Conservation (phyloP, 2,797 vertebrate genomes). For the Falco columbarius region DNA sequence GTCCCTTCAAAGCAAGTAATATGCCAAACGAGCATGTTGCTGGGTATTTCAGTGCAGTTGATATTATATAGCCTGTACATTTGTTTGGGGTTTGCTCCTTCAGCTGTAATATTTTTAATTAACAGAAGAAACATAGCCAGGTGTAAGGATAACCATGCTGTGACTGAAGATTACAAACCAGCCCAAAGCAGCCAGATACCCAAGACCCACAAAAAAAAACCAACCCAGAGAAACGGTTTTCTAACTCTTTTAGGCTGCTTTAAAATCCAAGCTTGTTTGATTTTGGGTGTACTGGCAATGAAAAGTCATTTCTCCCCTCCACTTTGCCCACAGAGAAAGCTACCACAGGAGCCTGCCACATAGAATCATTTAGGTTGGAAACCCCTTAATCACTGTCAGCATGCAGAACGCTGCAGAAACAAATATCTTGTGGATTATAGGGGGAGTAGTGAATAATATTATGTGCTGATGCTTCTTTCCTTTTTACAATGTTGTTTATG, state of each 20-base stretch:
- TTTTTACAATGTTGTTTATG: background rate
- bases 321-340: background rate
- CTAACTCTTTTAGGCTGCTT: background rate
- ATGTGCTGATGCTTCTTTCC: background rate
- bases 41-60: background rate
- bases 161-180: background rate
- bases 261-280: background rate
- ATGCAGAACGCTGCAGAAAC: conserved; percentile 10
- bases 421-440: background rate
- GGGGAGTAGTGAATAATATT: background rate
- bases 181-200: background rate
- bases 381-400: conserved; percentile 34
- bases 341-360: background rate
- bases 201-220: background rate
- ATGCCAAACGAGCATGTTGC: fast-evolving
- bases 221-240: background rate
- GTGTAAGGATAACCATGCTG: background rate
- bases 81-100: background rate
- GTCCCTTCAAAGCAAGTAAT: background rate
- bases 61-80: background rate
- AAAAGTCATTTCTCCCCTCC: background rate
- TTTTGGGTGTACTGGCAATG: background rate
- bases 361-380: background rate
- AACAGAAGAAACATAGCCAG: background rate
- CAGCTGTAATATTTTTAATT: background rate